Evolutionary conservation across 2,113 vertebrate genomes (phyloP), one percentile per base, ranked within the genome.

Genomic region (Acrocephalus kingi): DNA sequence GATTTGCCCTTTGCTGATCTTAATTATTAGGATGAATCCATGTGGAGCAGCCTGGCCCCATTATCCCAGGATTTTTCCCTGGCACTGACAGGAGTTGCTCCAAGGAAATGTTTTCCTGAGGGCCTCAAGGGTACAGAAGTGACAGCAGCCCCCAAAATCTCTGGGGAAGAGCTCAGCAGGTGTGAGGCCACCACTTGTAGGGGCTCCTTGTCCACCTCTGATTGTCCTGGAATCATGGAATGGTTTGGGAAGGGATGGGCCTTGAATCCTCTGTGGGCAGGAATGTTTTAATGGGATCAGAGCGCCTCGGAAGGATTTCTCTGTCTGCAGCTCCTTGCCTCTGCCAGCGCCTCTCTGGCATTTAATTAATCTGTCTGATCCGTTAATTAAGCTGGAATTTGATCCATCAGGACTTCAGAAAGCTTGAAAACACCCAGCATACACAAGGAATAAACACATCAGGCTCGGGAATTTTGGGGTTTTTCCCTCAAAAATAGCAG

Each of bases 81-180:
- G 2, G 3, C 4, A 0, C 2, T 25, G 49, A 1, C 21, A 19
- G 25, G 8, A 17, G 0, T 9, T 1, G 2, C 28, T 81, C n/a
- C 11, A 5, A 30, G 39, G 52, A 48, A 56, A 74, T 2, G n/a
- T 1, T n/a, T 56, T 41, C 30, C 75, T 28, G 10, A 10, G 16
- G 41, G 23, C 13, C 55, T 22, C 3, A 9, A 48, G 64, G 73
- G 27, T 10, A 2, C 13, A 30, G 61, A 28, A 18, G n/a, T 31
- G 64, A 14, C 31, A 7, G 28, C 5, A 62, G 27, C 64, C 11
- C 68, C 72, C 12, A 4, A 7, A 46, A 49, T 37, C 5, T 15
- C 33, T 37, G 13, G 4, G 7, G 28, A n/a, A 33, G 28, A 24
- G 37, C 72, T 46, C 80, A 16, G 63, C 51, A 33, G 4, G 15